Percentiles rank a stretch among this genome's conserved stretches.
These are phyloP conservation scores for Chelonus insularis DNA, from an alignment of 1,140 invertebrate genomes.

Conservation along the genomic window DNA sequence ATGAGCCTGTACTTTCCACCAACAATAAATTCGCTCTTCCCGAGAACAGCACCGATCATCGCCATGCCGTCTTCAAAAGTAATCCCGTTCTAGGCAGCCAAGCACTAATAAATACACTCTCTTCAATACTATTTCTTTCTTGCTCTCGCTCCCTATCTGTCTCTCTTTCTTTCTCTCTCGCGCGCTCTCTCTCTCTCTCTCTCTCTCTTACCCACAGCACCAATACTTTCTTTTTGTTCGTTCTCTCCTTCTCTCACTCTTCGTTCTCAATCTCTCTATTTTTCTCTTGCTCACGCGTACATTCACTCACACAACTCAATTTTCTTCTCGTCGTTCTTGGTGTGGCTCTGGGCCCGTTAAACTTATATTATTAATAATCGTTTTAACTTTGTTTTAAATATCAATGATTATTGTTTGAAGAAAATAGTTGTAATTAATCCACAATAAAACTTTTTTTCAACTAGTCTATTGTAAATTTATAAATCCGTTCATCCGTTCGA, in stretches of 20 bases:
- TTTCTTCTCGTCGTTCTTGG: not conserved
- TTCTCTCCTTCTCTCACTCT: conserved; percentile 11
- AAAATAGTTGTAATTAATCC: no score
- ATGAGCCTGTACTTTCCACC: conserved; percentile 93
- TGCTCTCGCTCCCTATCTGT: not conserved
- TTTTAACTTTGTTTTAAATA: no score
- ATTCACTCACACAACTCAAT: conserved; percentile 15
- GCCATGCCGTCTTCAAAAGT: conserved; percentile 38
- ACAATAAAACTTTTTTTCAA: no score
- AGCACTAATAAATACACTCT: conserved; percentile 14
- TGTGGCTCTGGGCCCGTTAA: no score
- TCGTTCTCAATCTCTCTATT: no score
- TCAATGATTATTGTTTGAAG: no score
- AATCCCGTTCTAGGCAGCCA: conserved; percentile 3
- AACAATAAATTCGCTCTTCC: conserved; percentile 76
- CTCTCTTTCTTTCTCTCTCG: not conserved
- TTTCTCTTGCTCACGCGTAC: not conserved
- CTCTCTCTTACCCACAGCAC: not conserved
- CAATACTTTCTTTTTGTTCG: not conserved
- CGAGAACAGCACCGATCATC: conserved; percentile 40
- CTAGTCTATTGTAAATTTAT: no score
- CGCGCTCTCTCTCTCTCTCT: not conserved
- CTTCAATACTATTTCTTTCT: not conserved
- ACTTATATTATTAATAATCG: no score
- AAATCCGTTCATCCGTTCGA: no score